Conservation (phyloP, 2,888 invertebrate species). For the Alviniconcha strummeri region DNA sequence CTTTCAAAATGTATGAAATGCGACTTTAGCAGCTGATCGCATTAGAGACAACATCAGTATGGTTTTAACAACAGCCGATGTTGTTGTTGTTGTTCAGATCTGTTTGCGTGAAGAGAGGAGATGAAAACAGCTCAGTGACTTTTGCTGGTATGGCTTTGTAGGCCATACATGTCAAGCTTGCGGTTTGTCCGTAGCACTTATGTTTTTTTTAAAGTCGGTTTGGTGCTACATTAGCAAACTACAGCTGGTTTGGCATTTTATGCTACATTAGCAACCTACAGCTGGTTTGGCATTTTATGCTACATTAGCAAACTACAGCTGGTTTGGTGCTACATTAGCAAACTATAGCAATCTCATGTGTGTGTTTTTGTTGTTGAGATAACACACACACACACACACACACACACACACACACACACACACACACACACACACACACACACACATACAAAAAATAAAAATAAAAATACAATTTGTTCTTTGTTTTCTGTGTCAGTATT, state of each 20-base stretch:
- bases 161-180: too few species aligned
- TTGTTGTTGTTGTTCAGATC: too few species aligned
- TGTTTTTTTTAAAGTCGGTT: neutral
- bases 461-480: neutral
- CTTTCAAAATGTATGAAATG: too few species aligned
- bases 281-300: neutral
- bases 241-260: neutral
- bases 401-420: conserved; percentile 20
- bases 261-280: neutral
- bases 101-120: too few species aligned
- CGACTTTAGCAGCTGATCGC: too few species aligned
- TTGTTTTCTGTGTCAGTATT: neutral
- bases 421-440: neutral
- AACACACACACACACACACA: neutral
- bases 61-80: too few species aligned
- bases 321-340: neutral
- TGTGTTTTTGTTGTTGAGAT: neutral
- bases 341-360: neutral
- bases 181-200: neutral
- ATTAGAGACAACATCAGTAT: too few species aligned
- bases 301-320: neutral
- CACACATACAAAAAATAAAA: too few species aligned
- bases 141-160: too few species aligned
- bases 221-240: too few species aligned
- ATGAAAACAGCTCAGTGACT: too few species aligned